Conservation (phyloP, 2,797 vertebrate genomes). For the Hyperoplus immaculatus region DNA sequence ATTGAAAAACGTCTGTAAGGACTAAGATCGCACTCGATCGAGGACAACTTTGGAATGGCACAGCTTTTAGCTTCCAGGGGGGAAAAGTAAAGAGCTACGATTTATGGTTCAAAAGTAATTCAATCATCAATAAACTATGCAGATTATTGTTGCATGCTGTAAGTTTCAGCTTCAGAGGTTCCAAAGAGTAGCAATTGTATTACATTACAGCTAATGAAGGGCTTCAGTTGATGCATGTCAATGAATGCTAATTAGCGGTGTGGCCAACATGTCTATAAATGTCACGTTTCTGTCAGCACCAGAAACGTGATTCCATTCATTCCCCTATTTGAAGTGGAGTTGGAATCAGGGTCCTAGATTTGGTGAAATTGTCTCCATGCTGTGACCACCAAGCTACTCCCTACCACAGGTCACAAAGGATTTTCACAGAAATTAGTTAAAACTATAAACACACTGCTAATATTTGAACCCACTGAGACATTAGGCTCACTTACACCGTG, state of each 20-base stretch:
- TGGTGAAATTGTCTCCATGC: not conserved
- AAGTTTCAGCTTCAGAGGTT: not conserved
- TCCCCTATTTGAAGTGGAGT: not conserved
- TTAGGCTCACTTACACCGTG: constrained; percentile 26
- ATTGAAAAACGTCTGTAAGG: too few species aligned
- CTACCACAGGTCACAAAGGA: constrained; percentile 21
- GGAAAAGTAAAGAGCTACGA: too few species aligned
- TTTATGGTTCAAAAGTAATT: too few species aligned
- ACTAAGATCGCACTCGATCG: too few species aligned
- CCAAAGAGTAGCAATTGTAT: not conserved
- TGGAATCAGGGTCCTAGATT: constrained; percentile 24
- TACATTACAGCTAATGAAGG: not conserved
- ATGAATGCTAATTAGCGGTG: not conserved
- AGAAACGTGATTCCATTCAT: not conserved
- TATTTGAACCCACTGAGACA: constrained; percentile 40
- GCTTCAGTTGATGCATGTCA: not conserved
- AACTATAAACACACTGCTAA: constrained; percentile 37
- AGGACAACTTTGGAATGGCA: too few species aligned
- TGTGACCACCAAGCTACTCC: constrained; percentile 8
- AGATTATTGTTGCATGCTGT: too few species aligned
- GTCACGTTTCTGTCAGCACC: not conserved
- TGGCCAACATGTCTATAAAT: not conserved
- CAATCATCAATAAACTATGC: too few species aligned
- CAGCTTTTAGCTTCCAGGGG: too few species aligned
- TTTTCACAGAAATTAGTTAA: constrained; percentile 27